Percentiles rank a stretch among this genome's conserved stretches.
phyloP scores from a whole-genome alignment of 2,888 invertebrate genomes.

The Pheosia gnoma region DNA sequence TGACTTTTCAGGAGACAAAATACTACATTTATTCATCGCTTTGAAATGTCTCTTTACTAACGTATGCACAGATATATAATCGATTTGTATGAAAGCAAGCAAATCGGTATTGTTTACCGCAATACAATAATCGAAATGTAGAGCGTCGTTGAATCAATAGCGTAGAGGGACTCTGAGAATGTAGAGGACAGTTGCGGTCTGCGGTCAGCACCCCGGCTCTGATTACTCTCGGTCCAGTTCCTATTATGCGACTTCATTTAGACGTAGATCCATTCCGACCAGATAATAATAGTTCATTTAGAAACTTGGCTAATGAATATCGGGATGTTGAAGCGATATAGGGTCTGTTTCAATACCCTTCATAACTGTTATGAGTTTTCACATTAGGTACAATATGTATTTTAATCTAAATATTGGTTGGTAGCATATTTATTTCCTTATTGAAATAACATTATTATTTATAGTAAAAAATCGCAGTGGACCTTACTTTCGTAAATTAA shows the following conservation, averaged over 20 bases:
- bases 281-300: conserved; percentile 41
- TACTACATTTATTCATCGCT: too few relatives aligned
- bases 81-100: not conserved
- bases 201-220: conserved; percentile 49
- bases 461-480: too few relatives aligned
- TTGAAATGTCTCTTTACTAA: too few relatives aligned
- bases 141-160: conserved; percentile 41
- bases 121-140: conserved; percentile 8
- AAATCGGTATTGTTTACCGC: not conserved
- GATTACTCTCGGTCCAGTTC: conserved; percentile 56
- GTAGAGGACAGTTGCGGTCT: conserved; percentile 55
- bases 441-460: too few relatives aligned
- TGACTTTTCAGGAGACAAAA: too few relatives aligned
- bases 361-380: too few relatives aligned
- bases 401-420: too few relatives aligned
- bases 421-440: too few relatives aligned
- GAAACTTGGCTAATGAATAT: conserved; percentile 21
- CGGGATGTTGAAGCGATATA: not conserved
- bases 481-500: too few relatives aligned
- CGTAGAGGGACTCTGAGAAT: conserved; percentile 31
- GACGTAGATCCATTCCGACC: conserved; percentile 29
- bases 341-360: too few relatives aligned
- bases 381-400: too few relatives aligned
- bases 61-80: not conserved
- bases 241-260: conserved; percentile 44